These are phyloP conservation scores for Fregetta grallaria DNA, from an alignment of 2,113 vertebrate genomes.

Conservation along the genomic window DNA sequence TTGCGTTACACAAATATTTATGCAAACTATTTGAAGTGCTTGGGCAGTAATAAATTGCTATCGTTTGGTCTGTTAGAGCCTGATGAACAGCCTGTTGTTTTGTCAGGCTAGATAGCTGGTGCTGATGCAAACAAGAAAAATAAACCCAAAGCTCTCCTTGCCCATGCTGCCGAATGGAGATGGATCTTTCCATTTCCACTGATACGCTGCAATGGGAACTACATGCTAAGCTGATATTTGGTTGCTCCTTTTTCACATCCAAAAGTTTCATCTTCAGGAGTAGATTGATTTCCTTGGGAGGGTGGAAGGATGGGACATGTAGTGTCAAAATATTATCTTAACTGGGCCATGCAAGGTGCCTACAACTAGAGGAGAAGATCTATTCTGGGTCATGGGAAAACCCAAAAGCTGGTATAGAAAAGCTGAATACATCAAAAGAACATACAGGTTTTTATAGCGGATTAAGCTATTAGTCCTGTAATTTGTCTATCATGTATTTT, in stretches of 20 bases:
- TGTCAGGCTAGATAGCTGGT: not conserved
- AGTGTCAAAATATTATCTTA: not conserved
- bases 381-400: not conserved
- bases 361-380: not conserved
- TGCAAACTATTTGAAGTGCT: slow-evolving; percentile 5
- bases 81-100: not conserved
- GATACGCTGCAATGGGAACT: not conserved
- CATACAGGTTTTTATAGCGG: not conserved
- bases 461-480: not conserved
- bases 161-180: not conserved
- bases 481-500: not conserved
- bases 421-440: not conserved
- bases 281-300: not conserved
- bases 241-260: not conserved
- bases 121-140: not conserved
- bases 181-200: not conserved
- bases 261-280: not conserved
- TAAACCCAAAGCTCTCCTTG: not conserved
- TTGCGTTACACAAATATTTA: not conserved
- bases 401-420: not conserved
- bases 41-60: not conserved
- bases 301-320: not conserved
- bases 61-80: not conserved
- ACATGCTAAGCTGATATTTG: not conserved
- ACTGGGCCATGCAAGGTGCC: not conserved